Evolutionary conservation across 2,797 vertebrate species (phyloP), one percentile per base, ranked within the genome.

Genomic region (Ambastaia sidthimunki): DNA sequence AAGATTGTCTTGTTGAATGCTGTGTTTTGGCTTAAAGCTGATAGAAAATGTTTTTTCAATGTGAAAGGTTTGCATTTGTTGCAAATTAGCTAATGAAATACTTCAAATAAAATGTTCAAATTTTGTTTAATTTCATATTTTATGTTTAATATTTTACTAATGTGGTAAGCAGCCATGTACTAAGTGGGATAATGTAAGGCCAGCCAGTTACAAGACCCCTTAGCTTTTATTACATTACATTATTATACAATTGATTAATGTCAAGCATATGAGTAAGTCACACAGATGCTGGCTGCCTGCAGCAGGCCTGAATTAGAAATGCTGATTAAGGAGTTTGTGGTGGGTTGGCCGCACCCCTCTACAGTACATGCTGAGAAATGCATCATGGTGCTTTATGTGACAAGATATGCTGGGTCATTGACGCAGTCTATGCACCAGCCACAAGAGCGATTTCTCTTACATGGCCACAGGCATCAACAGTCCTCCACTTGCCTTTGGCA

Each of bases 321-420:
- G 75, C 78, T 75, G 83, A 84, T 81, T 23, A 82, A 80, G 78
- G 82, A 66, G 63, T 59, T 80, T 71, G 62, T 54, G 73, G 21
- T 44, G 62, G 48, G 48, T 52, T 50, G 19, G 60, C 60, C 60
- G 18, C 62, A 50, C 52, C 74, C 31, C 62, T 76, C 72, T n/a
- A 44, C 54, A 23, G 59, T 12, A 71, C 66, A 66, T 44, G 71
- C 71, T 66, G 65, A 79, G 55, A 74, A 78, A 80, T 34, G 71
- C 71, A 71, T 80, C 16, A 0, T 63, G 18, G n/a, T 65, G 72
- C 66, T 34, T 71, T 66, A 63, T 47, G 19, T 31, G 34, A 71
- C 54, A 19, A 63, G 76, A 69, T 48, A 70, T 65, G 59, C 71
- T 41, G 59, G 80, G 71, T 52, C 62, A 82, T 2, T 41, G 68